Percentiles rank a stretch among this genome's conserved stretches.
Conservation (phyloP, 2,113 vertebrate genomes). For the Etheostoma spectabile region DNA sequence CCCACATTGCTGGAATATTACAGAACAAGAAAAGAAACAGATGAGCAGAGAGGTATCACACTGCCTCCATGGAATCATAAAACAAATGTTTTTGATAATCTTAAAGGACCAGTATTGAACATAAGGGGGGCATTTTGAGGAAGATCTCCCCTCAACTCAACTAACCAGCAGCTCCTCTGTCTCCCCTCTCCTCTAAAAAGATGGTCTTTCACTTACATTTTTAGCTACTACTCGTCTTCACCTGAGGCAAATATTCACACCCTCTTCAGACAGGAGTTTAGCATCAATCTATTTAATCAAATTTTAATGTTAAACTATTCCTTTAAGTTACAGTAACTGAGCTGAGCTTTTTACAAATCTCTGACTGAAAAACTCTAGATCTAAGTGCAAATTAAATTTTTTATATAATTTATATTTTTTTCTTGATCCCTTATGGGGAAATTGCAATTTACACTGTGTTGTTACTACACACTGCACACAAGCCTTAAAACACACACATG, state of each 20-base stretch:
- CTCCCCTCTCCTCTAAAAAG: constrained; percentile 46
- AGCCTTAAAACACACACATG: too few species aligned
- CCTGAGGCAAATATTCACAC: neutral
- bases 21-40: neutral
- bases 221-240: constrained; percentile 19
- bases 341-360: neutral
- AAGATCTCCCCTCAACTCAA: neutral
- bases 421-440: too few species aligned
- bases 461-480: too few species aligned
- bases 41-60: neutral
- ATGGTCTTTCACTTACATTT: constrained; percentile 63
- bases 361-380: neutral
- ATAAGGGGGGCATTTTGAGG: neutral
- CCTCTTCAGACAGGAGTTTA: neutral
- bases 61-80: neutral
- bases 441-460: too few species aligned
- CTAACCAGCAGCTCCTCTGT: neutral
- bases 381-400: neutral
- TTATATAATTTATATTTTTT: too few species aligned
- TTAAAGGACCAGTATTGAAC: neutral
- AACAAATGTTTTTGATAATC: neutral
- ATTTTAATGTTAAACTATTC: neutral
- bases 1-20: neutral
- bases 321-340: neutral
- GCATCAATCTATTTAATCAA: neutral